Evolutionary conservation across 2,888 invertebrate genomes (phyloP), one percentile per base, ranked within the genome.

Genomic region (Ferdinandea cuprea): DNA sequence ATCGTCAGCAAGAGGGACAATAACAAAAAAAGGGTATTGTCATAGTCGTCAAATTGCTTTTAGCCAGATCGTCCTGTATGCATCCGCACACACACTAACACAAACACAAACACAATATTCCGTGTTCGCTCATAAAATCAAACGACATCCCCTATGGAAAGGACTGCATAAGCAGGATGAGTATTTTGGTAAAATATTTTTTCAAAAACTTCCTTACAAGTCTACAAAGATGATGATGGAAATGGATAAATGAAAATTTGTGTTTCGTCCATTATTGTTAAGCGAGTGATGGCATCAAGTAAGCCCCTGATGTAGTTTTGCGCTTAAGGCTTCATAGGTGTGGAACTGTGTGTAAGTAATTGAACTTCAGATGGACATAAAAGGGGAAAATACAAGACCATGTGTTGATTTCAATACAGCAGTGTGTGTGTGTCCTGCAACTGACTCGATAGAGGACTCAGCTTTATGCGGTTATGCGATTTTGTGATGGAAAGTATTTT

Each of bases 21-120:
- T 58, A 65, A 58, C 69, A 58, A 65, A 59, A n/a, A 21, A 52
- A 68, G 81, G 59, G 52, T 59, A 81, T 65, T 77, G 81, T 77
- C 71, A 77, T 71, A 46, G 81, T 81, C 71, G 59, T 76, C 77
- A 81, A 77, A 77, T 71, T 81, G 71, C 77, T 71, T 77, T 81
- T 76, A 81, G 59, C 59, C 37, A 37, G 46, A 17, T 63, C 32
- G 56, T 13, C 42, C 28, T 32, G 61, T 37, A 54, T 78, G 56
- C 61, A 54, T 72, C 30, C 21, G 56, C 25, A 40, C 17, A 3
- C 17, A 17, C 9, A 11, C 28, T 30, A 17, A 30, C 15, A 9
- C 44, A 54, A 54, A 46, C 7, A 58, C 50, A n/a, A n/a, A n/a
- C n/a, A n/a, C n/a, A n/a, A n/a, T 25, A 25, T 8, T 40, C 15